Evolutionary conservation across 2,797 vertebrate genomes (phyloP), one percentile per base, ranked within the genome.

Genomic region (Paedocypris micromegethes): DNA sequence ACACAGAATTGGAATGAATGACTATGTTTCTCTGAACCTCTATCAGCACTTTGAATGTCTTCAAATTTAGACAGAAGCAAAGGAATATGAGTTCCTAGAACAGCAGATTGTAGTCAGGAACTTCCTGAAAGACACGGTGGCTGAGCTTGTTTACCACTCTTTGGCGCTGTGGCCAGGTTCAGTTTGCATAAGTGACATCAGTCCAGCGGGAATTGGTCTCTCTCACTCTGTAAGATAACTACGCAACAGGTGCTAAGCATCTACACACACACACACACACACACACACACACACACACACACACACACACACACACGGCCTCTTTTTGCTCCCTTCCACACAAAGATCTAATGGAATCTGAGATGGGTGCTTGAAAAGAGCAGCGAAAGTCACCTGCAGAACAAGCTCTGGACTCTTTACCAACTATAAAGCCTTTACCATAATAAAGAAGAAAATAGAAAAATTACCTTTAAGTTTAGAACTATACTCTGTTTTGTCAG

Each of bases 401-500:
- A 23, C 23, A 23, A 23, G 23, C n/a, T 23, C 23, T 1, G 23
- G 23, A 23, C 23, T 23, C 23, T 23, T 23, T 23, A 23, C 23
- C 23, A 23, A 23, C 23, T 23, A 23, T 23, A 23, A 23, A 23
- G 23, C 23, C 23, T 23, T 23, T 23, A 23, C 1, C 23, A 23
- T 23, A 23, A 23, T 23, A 23, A 23, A 23, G 47, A 41, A 45
- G n/a, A 4, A 38, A 45, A 75, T 70, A n/a, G 38, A 56, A 58
- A 40, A 48, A 75, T 72, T 95, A 99, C 96, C 96, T 98, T 98
- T 93, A 72, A 98, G 83, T 81, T 94, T 98, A 73, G 90, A 87
- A 88, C 84, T 92, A 91, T 99, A 99, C 80, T 98, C 96, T 5
- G 92, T 97, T 87, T 94, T 93, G 86, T 99, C 95, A 0, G 96